Base-by-base conservation (phyloP, 2,888 invertebrate genomes). In the Dimorphilus gyrociliatus region DNA sequence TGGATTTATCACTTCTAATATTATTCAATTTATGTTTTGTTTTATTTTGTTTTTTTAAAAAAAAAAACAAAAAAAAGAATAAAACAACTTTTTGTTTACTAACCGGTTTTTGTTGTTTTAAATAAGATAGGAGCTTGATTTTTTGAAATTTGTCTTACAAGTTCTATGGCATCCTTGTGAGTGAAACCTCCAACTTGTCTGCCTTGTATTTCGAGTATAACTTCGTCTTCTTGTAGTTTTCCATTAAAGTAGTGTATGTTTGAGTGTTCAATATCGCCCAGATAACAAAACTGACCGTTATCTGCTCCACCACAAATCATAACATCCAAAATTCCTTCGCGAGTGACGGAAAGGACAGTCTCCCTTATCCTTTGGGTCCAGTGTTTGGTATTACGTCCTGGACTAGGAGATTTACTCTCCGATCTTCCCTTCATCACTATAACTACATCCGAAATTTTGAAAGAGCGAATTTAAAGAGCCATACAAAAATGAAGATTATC, bases 181-280 rank as follows among this genome's bases (percentile, higher is more conserved):
- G 71, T 71, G 46, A 67, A 70, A 25, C 71, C 71, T 31, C 69
- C 66, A 36, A 71, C 66, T 53, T 69, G 67, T 46, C 67, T 66
- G 21, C 67, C 69, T 48, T 70, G 68, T 27, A 70, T 60, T 48
- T 70, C 69, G 34, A 70, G 42, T 18, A 70, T 45, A 32, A 69
- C 53, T 41, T 67, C 66, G 14, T 59, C 62, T 5, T 40, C 24
- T 28, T 47, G 48, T 16, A 60, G 42, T 35, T 48, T 52, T 4
- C 53, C 59, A 32, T 49, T 51, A 37, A 58, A 56, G 28, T 57
- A 58, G 13, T 46, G 49, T 21, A 59, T 44, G 27, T 50, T 46
- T n/a, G 48, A 47, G 29, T 51, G 50, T 28, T 47, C 44, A 4
- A 60, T 41, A 4, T 48, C 47, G 17, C 49, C 51, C 18, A 61